A percentile compares a stretch with the other conserved stretches of the same genome.
Conservation (phyloP, 2,888 invertebrate genomes). For the Lasius fuliginosus region DNA sequence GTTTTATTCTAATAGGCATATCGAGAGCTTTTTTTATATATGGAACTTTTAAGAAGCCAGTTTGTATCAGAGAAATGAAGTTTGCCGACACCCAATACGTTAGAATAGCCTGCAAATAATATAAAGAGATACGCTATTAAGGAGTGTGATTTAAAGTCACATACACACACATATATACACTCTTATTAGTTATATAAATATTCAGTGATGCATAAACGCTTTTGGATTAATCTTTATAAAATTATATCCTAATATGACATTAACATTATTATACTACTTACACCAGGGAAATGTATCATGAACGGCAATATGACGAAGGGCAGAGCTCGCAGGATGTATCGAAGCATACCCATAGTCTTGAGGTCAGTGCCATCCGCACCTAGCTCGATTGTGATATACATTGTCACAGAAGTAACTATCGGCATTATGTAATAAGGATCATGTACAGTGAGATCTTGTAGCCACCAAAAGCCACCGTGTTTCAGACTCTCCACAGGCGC, state of each 20-base stretch:
- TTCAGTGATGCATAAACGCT: neutral
- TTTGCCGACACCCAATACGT: constrained; percentile 97
- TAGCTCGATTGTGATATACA: constrained; percentile 94
- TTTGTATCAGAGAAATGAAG: constrained; percentile 94
- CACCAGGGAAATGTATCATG: constrained; percentile 94
- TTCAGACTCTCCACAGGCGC: constrained; percentile 96
- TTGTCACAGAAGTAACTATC: constrained; percentile 93
- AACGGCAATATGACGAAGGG: constrained; percentile 95
- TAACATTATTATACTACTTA: constrained; percentile 84
- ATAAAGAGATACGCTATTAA: neutral
- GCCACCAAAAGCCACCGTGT: constrained; percentile 97
- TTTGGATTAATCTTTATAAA: constrained; percentile 2
- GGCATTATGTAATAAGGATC: constrained; percentile 97
- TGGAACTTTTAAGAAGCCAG: constrained; percentile 92
- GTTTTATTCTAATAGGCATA: constrained; percentile 89
- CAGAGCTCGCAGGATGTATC: constrained; percentile 91
- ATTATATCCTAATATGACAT: constrained; percentile 34
- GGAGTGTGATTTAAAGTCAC: neutral
- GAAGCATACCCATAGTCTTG: constrained; percentile 90
- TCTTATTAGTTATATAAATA: neutral
- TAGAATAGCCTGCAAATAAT: constrained; percentile 89
- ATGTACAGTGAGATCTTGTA: constrained; percentile 95
- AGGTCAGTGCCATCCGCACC: constrained; percentile 91
- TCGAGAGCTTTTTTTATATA: constrained; percentile 91
- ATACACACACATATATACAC: neutral